Conservation (phyloP, 1,140 invertebrate genomes). For the Tachypleus tridentatus region DNA sequence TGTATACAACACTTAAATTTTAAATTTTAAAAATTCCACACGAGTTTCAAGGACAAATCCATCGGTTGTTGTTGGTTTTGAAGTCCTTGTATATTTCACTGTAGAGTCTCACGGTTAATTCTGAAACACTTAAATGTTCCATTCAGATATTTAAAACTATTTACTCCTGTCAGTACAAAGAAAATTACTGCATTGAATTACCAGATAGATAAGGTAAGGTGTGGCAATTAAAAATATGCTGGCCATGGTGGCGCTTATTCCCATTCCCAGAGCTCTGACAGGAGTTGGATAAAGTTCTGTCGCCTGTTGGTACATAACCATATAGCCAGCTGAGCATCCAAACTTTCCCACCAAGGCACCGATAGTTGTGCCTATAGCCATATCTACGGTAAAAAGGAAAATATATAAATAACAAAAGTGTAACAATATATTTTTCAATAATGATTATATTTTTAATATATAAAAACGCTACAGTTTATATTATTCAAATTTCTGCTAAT, state of each 20-base stretch:
- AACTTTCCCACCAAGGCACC: constrained; percentile 15
- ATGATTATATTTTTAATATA: constrained; percentile 3
- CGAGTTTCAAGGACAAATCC: no score
- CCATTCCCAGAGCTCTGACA: constrained; percentile 25
- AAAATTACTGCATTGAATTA: constrained; percentile 19
- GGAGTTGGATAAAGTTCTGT: constrained; percentile 25
- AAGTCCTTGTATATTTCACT: no score
- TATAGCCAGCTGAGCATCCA: constrained; percentile 7
- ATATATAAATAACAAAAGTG: no score
- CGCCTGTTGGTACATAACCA: constrained; percentile 13
- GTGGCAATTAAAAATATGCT: constrained; percentile 30
- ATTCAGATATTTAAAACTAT: no score
- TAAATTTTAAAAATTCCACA: no score
- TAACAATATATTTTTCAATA: constrained; percentile 1
- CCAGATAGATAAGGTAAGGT: constrained; percentile 44
- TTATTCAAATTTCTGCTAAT: no score
- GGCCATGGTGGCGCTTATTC: constrained; percentile 8
- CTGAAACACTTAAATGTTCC: no score
- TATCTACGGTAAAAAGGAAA: no score
- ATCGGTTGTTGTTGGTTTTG: no score
- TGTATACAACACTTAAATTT: no score
- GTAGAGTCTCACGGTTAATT: no score
- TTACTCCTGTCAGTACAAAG: no score
- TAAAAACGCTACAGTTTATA: not conserved
- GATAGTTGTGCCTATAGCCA: not conserved